Evolutionary conservation across 2,797 vertebrate species (phyloP), one percentile per base, ranked within the genome.

Genomic region (Tolypeutes matacus): DNA sequence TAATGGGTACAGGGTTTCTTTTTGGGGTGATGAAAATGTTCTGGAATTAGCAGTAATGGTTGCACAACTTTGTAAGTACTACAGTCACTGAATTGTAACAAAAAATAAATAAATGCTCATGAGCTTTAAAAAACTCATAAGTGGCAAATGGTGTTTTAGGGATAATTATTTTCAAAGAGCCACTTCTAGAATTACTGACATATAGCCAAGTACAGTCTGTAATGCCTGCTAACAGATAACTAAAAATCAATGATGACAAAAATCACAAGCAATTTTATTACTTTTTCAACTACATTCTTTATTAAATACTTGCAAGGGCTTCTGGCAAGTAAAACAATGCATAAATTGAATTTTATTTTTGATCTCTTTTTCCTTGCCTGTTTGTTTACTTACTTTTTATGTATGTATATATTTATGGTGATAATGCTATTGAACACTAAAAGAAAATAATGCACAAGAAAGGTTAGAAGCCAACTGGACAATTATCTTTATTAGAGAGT

Each of bases 271-370:
- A 89, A 69, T 53, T 69, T 76, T 51, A 64, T 12, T 70, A 82
- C 67, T 91, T 89, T 92, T 92, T 64, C 84, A 29, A 76, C n/a
- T 86, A 70, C 46, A 85, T 89, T 93, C 36, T 46, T 89, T 67
- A 67, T 65, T 86, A 87, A 92, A 65, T 42, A 64, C 42, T 91
- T 60, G 36, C 31, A 62, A 75, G 67, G 31, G 62, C 49, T 96
- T 82, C 58, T 85, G 73, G 31, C 69, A 91, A 78, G 78, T 65
- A 83, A 94, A 88, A 94, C 10, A 64, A 72, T 56, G 53, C 93
- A 62, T 21, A 91, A 29, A 60, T 9, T 29, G 7, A 94, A 86
- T 92, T 84, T 94, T 86, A 42, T 67, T 94, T 89, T 83, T 69
- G 0, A 69, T 56, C 27, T 80, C 51, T 17, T 91, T 65, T 72